Evolutionary conservation across 2,113 vertebrate species (phyloP).

Genomic region (Apistogramma diplotaenia): DNA sequence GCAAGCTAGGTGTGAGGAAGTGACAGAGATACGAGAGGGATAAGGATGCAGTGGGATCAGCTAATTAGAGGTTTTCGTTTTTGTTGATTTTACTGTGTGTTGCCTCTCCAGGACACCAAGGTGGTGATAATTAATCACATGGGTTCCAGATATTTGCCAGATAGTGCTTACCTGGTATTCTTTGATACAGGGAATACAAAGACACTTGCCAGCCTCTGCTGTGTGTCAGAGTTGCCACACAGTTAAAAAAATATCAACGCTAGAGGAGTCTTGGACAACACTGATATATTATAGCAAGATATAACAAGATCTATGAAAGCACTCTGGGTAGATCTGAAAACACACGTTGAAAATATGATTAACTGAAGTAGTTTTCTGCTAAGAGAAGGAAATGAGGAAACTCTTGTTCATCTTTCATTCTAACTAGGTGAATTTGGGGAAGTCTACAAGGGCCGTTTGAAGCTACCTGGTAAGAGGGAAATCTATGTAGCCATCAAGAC

Average conservation of each 20-base stretch:
- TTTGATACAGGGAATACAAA: slow-evolving; percentile 41
- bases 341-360: background rate
- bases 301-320: slow-evolving; percentile 16
- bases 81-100: slow-evolving; percentile 56
- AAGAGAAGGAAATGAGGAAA: background rate
- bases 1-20: slow-evolving; percentile 63
- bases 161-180: slow-evolving; percentile 20
- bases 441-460: slow-evolving; percentile 96
- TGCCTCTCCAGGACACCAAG: slow-evolving; percentile 41
- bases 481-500: slow-evolving; percentile 99
- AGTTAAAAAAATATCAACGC: slow-evolving; percentile 18
- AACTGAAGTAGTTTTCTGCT: background rate
- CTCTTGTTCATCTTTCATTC: background rate
- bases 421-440: slow-evolving; percentile 93
- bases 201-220: slow-evolving; percentile 16
- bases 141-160: slow-evolving; percentile 48
- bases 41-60: slow-evolving; percentile 31
- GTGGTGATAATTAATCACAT: slow-evolving; percentile 65
- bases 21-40: slow-evolving; percentile 25
- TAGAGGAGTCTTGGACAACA: slow-evolving; percentile 25
- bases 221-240: slow-evolving; percentile 32
- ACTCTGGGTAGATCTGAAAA: background rate
- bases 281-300: background rate
- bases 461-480: slow-evolving; percentile 93
- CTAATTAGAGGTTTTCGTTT: slow-evolving; percentile 65